Evolutionary conservation across 2,797 vertebrate genomes (phyloP).

Genomic region (Petrocephalus sullivani): DNA sequence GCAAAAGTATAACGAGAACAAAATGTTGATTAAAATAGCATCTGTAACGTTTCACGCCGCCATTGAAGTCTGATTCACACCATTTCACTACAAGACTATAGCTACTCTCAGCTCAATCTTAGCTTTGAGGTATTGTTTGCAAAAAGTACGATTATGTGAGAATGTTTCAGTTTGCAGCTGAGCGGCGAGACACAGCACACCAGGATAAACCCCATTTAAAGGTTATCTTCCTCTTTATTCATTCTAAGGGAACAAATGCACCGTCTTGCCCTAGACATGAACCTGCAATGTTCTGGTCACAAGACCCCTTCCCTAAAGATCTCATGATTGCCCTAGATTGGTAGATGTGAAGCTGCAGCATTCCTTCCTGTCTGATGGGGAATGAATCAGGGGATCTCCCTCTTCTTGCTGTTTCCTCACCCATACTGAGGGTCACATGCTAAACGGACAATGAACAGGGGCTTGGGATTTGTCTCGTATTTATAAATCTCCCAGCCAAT

Average conservation of each 20-base stretch:
- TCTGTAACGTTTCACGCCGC: neutral
- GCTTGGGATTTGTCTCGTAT: slow-evolving; percentile 46
- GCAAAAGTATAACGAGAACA: neutral
- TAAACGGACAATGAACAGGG: slow-evolving; percentile 52
- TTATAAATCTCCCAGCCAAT: slow-evolving; percentile 62
- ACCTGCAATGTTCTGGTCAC: neutral
- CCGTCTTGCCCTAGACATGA: neutral
- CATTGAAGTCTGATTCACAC: neutral
- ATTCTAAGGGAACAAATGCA: neutral
- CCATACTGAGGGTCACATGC: slow-evolving; percentile 47
- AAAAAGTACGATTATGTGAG: neutral
- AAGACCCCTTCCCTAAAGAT: neutral
- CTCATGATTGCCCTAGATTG: neutral
- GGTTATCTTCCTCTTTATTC: neutral
- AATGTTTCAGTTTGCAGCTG: neutral
- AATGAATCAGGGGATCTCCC: slow-evolving; percentile 14
- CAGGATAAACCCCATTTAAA: neutral
- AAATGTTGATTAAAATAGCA: neutral
- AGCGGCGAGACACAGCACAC: neutral
- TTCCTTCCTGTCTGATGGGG: neutral
- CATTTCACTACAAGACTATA: neutral
- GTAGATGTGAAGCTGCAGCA: neutral
- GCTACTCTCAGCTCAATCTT: neutral
- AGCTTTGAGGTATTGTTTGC: neutral
- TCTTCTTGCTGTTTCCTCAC: slow-evolving; percentile 37